Evolutionary conservation across 2,113 vertebrate species (phyloP).

Genomic region (Atrichornis clamosus): DNA sequence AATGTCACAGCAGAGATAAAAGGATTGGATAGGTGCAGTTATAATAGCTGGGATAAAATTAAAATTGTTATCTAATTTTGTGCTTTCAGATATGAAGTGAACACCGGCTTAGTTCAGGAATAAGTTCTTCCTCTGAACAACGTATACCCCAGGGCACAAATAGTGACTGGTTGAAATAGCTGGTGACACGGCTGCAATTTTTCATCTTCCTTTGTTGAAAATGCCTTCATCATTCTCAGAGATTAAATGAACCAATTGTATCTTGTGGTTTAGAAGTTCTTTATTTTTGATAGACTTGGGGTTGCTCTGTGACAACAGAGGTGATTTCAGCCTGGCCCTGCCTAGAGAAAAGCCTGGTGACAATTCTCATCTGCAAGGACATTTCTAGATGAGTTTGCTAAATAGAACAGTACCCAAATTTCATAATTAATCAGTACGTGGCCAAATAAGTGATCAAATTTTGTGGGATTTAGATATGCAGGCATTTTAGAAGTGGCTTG

Average conservation of each 20-base stretch:
- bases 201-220: neutral
- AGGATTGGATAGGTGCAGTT: neutral
- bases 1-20: neutral
- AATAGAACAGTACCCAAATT: accelerated
- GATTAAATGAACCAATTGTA: neutral
- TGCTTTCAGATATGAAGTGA: neutral
- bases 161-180: neutral
- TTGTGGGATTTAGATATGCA: neutral
- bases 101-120: neutral
- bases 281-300: neutral
- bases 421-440: neutral
- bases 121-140: neutral
- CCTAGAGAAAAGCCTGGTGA: neutral
- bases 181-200: neutral
- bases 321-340: neutral
- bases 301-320: neutral
- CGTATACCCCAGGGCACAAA: neutral
- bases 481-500: neutral
- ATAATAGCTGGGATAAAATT: neutral
- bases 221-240: neutral
- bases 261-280: neutral
- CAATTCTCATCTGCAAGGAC: neutral
- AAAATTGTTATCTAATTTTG: neutral
- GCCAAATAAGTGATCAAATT: neutral
- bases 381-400: neutral